These are phyloP conservation scores for Nansenia antarctica DNA, from an alignment of 2,113 vertebrate genomes.

Conservation along the genomic window DNA sequence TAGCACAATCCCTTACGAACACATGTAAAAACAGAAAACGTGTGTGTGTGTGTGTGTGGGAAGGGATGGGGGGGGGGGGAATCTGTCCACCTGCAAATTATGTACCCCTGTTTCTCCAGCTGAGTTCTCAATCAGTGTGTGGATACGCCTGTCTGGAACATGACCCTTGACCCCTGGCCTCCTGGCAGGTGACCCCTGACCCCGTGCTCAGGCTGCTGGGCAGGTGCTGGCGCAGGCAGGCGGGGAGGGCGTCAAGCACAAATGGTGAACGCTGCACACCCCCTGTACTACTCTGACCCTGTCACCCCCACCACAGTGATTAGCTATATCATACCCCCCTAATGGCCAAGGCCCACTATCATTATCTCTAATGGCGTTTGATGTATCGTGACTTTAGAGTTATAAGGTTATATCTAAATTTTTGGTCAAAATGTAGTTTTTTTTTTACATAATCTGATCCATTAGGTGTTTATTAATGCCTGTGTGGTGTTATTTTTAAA, in stretches of 20 bases:
- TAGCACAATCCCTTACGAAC: no score
- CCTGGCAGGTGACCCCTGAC: slow-evolving; percentile 24
- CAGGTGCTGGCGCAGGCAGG: slow-evolving; percentile 63
- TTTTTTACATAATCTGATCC: no score
- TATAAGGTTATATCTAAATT: no score
- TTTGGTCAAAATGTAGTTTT: no score
- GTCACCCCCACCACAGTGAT: slow-evolving; percentile 20
- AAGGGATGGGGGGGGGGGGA: neutral
- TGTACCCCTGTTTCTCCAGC: slow-evolving; percentile 53
- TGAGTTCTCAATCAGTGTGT: slow-evolving; percentile 65
- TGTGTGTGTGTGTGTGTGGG: neutral
- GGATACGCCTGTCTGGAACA: slow-evolving; percentile 54
- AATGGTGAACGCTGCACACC: slow-evolving; percentile 46
- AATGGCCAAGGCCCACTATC: slow-evolving; percentile 49
- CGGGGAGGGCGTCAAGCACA: slow-evolving; percentile 50
- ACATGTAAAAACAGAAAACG: no score
- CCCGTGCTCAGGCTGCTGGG: slow-evolving; percentile 40
- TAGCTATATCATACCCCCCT: slow-evolving; percentile 34
- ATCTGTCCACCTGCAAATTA: slow-evolving; percentile 50
- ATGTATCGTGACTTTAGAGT: no score
- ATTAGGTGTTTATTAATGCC: no score
- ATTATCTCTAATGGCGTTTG: slow-evolving; percentile 62
- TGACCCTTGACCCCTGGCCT: slow-evolving; percentile 62
- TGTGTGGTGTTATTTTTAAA: no score
- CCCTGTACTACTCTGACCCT: neutral